These are phyloP conservation scores for Crepidodera aurea DNA, from an alignment of 2,888 invertebrate species.

Conservation along the genomic window DNA sequence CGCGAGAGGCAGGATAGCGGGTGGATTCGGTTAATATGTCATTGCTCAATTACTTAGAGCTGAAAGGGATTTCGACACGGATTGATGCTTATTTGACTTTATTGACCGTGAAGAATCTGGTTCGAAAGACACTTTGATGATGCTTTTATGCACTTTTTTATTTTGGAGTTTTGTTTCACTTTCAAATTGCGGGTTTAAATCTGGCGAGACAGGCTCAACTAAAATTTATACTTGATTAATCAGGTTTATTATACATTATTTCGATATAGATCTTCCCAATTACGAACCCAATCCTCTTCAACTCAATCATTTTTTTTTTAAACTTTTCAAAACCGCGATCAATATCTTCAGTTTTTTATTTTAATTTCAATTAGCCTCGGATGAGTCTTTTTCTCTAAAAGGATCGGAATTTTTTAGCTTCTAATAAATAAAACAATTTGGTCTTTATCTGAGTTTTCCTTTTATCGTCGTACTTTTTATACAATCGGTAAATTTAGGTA, in stretches of 20 bases:
- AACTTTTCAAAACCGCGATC: not conserved
- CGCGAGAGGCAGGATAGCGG: not conserved
- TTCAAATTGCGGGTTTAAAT: too few relatives aligned
- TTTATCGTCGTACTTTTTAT: slow-evolving; percentile 1
- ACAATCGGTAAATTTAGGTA: slow-evolving; percentile 12
- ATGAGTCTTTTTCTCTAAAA: not conserved
- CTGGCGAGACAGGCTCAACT: too few relatives aligned
- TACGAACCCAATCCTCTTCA: too few relatives aligned
- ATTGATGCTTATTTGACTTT: slow-evolving; percentile 23
- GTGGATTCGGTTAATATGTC: slow-evolving; percentile 53
- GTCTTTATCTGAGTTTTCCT: slow-evolving; percentile 9
- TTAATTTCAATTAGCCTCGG: not conserved
- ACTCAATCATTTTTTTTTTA: not conserved
- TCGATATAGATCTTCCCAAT: too few relatives aligned
- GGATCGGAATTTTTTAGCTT: slow-evolving; percentile 1
- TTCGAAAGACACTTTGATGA: not conserved
- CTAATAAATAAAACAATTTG: slow-evolving; percentile 15
- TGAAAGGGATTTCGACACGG: slow-evolving; percentile 27
- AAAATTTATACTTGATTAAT: too few relatives aligned
- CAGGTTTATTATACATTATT: too few relatives aligned
- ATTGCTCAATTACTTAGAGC: slow-evolving; percentile 49
- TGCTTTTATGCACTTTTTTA: not conserved
- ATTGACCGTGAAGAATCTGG: slow-evolving; percentile 29
- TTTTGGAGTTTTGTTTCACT: too few relatives aligned
- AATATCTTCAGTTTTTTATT: not conserved